Percentiles rank a stretch among this genome's conserved stretches.
These are phyloP conservation scores for Pempheris klunzingeri DNA, from an alignment of 2,797 vertebrate species.

Conservation along the genomic window DNA sequence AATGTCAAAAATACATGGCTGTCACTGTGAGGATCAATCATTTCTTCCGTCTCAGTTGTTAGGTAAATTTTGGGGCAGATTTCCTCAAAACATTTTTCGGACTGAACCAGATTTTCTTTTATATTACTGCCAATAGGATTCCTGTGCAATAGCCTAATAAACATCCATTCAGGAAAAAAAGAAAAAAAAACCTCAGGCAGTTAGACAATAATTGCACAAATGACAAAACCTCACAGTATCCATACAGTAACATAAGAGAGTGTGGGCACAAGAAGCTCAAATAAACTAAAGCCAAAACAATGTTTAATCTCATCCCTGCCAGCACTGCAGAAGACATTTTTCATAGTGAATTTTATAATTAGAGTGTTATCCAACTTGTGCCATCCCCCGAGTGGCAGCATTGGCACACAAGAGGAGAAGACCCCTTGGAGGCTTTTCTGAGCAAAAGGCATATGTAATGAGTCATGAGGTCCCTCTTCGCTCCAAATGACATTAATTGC, in stretches of 20 bases:
- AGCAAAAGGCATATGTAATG: conserved; percentile 77
- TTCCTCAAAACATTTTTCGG: background rate
- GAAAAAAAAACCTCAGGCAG: conserved; percentile 19
- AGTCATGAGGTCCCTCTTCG: conserved; percentile 72
- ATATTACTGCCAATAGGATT: conserved; percentile 1
- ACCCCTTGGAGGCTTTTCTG: conserved; percentile 68
- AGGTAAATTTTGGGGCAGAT: background rate
- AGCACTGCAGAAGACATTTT: conserved; percentile 65
- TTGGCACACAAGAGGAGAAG: conserved; percentile 65
- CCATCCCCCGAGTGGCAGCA: conserved; percentile 69
- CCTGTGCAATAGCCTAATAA: conserved; percentile 7
- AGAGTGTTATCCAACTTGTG: conserved; percentile 74
- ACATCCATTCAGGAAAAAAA: conserved; percentile 24
- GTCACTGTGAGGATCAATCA: conserved; percentile 18
- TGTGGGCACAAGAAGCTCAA: conserved; percentile 38
- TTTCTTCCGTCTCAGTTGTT: background rate
- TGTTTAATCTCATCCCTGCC: conserved; percentile 70
- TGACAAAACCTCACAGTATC: conserved; percentile 18
- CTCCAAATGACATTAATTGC: conserved; percentile 79
- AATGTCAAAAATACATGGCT: conserved; percentile 28
- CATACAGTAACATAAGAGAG: conserved; percentile 35
- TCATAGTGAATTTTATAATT: conserved; percentile 74
- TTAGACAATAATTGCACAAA: conserved; percentile 42
- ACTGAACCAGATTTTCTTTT: conserved; percentile 14
- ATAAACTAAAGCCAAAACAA: conserved; percentile 57